Base-by-base conservation (phyloP, 2,888 invertebrate species). In the Drosophila peninsularis region DNA sequence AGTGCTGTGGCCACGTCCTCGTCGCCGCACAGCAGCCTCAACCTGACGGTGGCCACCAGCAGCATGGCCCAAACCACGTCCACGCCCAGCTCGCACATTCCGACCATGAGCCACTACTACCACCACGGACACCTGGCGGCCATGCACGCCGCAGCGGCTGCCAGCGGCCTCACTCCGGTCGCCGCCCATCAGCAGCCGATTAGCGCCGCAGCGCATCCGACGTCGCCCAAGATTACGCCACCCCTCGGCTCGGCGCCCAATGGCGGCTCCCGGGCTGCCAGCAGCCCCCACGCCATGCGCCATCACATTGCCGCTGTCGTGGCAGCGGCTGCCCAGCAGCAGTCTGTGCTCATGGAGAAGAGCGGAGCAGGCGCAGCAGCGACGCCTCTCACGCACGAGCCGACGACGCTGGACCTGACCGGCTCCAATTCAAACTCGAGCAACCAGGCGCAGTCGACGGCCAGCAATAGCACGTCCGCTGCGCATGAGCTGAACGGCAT, bases 391-490 rank as follows among this genome's bases (percentile, higher is more conserved):
- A 82, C 82, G 10, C 91, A 91, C 54, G 92, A 92, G 55, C 88
- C 90, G 13, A 68, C 91, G 14, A 91, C 92, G 2, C 75, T 92
- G n/a, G 92, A 92, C 76, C 71, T 92, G 42, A 92, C 92, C 3
- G 91, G 91, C 27, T 91, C 92, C 32, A 91, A 91, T 64, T 91
- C 91, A n/a, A 91, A 92, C 62, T 92, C 91, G 2, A 91, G 91
- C 75, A 90, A 90, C 54, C 90, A 89, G 71, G 88, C 91, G 0
- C 85, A 90, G 24, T 91, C 91, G 11, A 88, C 80, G 7, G 78
- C 88, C 24, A 90, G 91, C 66, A 91, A 82, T 30, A 75, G 85
- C 47, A 73, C 63, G 0, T 70, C 79, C 3, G 83, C 86, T 27
- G 80, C 72, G 3, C 90, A 90, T 53, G 92, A 92, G 67, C 64